Conservation (phyloP, 2,888 invertebrate genomes). For the Amphimallon solstitiale region DNA sequence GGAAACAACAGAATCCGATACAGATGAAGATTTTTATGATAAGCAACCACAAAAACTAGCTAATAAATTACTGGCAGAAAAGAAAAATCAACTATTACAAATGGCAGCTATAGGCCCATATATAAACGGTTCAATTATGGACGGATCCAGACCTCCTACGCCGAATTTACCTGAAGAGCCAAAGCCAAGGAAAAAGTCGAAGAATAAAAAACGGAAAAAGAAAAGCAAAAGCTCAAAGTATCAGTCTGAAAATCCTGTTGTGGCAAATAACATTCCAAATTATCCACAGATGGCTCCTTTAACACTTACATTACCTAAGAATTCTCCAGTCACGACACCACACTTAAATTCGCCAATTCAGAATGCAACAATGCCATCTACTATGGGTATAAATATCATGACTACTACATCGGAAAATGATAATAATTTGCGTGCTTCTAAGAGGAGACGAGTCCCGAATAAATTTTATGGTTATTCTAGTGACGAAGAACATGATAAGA, state of each 20-base stretch:
- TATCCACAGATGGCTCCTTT: constrained; percentile 54
- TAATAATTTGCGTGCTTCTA: constrained; percentile 76
- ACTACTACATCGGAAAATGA: constrained; percentile 65
- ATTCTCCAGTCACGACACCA: constrained; percentile 51
- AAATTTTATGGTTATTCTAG: constrained; percentile 90
- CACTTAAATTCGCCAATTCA: constrained; percentile 37
- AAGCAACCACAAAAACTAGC: constrained; percentile 81
- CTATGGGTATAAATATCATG: neutral
- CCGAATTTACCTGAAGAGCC: constrained; percentile 68
- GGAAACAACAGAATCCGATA: constrained; percentile 85
- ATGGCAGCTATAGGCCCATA: constrained; percentile 72
- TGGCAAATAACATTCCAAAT: constrained; percentile 37
- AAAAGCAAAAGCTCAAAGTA: constrained; percentile 42
- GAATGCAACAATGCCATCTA: constrained; percentile 53
- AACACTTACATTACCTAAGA: constrained; percentile 54
- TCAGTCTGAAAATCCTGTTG: constrained; percentile 36
- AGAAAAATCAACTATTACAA: constrained; percentile 74
- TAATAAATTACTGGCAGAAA: constrained; percentile 78
- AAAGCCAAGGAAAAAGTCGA: constrained; percentile 72
- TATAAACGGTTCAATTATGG: constrained; percentile 69
- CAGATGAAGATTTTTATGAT: constrained; percentile 90
- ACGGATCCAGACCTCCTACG: constrained; percentile 73
- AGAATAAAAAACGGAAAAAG: constrained; percentile 65
- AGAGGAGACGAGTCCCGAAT: constrained; percentile 83
- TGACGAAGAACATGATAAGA: constrained; percentile 76